phyloP scores from a whole-genome alignment of 2,113 vertebrate species.

The Nibea coibor region DNA sequence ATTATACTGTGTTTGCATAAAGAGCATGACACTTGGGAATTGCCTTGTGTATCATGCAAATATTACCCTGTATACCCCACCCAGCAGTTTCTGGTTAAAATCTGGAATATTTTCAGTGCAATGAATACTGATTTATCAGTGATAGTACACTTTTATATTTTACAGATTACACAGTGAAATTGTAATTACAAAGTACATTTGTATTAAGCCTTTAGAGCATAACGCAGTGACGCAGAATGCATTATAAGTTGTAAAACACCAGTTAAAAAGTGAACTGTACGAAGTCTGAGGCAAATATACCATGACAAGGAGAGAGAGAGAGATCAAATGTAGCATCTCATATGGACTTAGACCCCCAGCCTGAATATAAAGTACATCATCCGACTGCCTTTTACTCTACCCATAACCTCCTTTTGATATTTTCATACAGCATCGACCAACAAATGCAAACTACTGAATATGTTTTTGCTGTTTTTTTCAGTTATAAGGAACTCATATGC shows the following conservation, averaged over 20 bases:
- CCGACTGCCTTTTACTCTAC: background rate
- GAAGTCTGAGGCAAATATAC: background rate
- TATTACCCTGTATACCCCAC: conserved; percentile 43
- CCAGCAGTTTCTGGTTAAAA: conserved; percentile 40
- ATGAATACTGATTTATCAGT: conserved; percentile 58
- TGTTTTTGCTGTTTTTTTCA: background rate
- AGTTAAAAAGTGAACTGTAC: background rate
- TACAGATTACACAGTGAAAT: background rate
- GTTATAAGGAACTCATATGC: background rate
- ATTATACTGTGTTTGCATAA: conserved; percentile 70
- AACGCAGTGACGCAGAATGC: conserved; percentile 2
- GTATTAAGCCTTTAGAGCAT: background rate
- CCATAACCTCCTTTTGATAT: background rate
- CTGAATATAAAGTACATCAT: background rate
- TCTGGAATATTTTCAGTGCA: conserved; percentile 34
- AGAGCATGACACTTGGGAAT: conserved; percentile 69
- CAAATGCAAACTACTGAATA: background rate
- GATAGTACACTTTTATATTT: conserved; percentile 17
- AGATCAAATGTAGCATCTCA: background rate
- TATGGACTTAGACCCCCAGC: background rate
- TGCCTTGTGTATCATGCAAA: conserved; percentile 67
- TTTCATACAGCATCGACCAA: background rate
- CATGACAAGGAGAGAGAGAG: background rate
- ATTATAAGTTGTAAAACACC: background rate
- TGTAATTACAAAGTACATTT: background rate